Conservation (phyloP, 2,113 vertebrate genomes). For the Callospermophilus lateralis region DNA sequence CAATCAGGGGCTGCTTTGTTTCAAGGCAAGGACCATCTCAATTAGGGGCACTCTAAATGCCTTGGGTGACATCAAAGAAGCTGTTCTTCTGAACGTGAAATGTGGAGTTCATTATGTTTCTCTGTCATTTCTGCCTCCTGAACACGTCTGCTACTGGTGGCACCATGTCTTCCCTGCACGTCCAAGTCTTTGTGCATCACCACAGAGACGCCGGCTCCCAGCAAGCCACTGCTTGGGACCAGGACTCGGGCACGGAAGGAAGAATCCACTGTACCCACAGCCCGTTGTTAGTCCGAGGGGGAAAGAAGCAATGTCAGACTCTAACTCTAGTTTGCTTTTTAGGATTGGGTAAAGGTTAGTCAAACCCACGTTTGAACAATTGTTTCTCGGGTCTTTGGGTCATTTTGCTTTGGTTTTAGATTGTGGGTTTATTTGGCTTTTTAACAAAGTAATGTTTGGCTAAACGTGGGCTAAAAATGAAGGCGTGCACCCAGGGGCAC, state of each 20-base stretch:
- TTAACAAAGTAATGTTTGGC: neutral
- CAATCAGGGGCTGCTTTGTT: slow-evolving; percentile 17
- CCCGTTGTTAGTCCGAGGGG: neutral
- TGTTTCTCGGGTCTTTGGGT: neutral
- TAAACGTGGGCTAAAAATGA: slow-evolving; percentile 6
- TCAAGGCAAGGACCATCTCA: neutral
- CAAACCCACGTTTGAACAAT: neutral
- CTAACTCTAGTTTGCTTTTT: neutral
- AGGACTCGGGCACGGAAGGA: slow-evolving; percentile 40
- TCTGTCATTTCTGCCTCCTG: slow-evolving; percentile 73
- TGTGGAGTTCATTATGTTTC: slow-evolving; percentile 79
- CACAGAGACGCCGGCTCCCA: slow-evolving; percentile 76
- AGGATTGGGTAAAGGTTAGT: neutral
- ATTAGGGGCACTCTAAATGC: slow-evolving; percentile 43
- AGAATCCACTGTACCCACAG: slow-evolving; percentile 57
- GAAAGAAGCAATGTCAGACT: slow-evolving; percentile 41
- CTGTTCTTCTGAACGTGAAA: slow-evolving; percentile 75
- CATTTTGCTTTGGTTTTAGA: neutral
- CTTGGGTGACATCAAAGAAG: slow-evolving; percentile 74
- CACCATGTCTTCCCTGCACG: slow-evolving; percentile 19
- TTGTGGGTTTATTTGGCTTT: neutral
- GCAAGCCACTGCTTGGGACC: slow-evolving; percentile 74
- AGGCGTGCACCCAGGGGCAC: neutral
- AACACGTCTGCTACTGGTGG: slow-evolving; percentile 81
- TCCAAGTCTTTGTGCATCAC: slow-evolving; percentile 62